phyloP scores from a whole-genome alignment of 2,113 vertebrate species.

The Atlantisia rogersi region DNA sequence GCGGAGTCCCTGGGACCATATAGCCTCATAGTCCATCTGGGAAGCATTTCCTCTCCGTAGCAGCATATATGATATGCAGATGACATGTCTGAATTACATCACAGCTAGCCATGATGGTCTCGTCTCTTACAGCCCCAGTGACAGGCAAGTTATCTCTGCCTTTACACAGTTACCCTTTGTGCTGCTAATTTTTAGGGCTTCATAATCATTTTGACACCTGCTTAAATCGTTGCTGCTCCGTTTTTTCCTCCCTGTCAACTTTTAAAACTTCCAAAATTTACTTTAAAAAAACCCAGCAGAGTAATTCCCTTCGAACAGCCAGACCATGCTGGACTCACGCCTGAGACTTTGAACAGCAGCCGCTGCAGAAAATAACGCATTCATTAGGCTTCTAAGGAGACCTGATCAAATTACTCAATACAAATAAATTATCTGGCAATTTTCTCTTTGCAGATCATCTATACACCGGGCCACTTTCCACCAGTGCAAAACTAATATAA shows the following conservation, averaged over 20 bases:
- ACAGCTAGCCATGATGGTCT: not conserved
- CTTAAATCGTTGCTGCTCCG: not conserved
- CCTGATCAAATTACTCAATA: slow-evolving; percentile 46
- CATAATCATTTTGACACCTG: not conserved
- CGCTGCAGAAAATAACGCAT: slow-evolving; percentile 53
- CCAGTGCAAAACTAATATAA: not conserved
- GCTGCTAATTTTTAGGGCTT: not conserved
- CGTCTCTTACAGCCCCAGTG: not conserved
- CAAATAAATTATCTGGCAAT: slow-evolving; percentile 62
- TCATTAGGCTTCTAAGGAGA: slow-evolving; percentile 53
- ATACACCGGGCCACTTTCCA: not conserved
- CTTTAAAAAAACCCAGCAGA: not conserved
- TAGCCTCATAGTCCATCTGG: not conserved
- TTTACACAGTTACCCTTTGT: not conserved
- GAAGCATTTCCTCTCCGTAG: not conserved
- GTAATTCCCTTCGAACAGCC: slow-evolving; percentile 34
- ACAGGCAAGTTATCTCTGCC: not conserved
- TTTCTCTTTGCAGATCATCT: not conserved
- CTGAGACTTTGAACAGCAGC: slow-evolving; percentile 49
- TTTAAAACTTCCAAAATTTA: not conserved
- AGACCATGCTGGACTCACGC: not conserved
- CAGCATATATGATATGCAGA: not conserved
- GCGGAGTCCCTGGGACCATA: not conserved
- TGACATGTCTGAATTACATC: not conserved
- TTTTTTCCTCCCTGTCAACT: not conserved